These are phyloP conservation scores for Pelagia noctiluca DNA, from an alignment of 30 jellyfish, hydroid and myxozoan species.

Conservation along the genomic window DNA sequence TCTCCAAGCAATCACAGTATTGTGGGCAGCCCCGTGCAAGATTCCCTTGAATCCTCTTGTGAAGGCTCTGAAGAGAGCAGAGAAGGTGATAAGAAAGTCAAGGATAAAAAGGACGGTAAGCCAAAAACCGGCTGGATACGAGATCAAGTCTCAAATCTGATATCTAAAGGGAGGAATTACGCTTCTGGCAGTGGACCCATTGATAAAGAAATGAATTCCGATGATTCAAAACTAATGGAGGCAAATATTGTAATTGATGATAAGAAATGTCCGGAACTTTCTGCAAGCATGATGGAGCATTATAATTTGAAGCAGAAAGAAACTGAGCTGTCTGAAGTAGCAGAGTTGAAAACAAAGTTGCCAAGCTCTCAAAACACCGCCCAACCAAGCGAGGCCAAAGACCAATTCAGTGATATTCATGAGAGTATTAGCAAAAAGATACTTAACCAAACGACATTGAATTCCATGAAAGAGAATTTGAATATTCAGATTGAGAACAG, in stretches of 20 bases:
- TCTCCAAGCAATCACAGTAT: slow-evolving; percentile 39
- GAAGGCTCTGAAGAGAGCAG: slow-evolving; percentile 18
- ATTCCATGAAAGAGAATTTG: slow-evolving; percentile 9
- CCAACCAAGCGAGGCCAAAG: slow-evolving; percentile 22
- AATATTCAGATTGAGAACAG: slow-evolving; percentile 1
- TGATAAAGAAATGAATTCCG: slow-evolving; percentile 11
- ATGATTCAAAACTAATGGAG: not conserved
- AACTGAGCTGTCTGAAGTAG: slow-evolving; percentile 1
- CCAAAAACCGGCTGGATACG: slow-evolving; percentile 82
- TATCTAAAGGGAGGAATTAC: slow-evolving; percentile 65
- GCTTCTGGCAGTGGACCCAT: slow-evolving; percentile 38
- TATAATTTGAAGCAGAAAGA: slow-evolving; percentile 54
- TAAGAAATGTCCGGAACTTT: not conserved
- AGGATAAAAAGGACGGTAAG: slow-evolving; percentile 26
- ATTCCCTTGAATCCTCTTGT: too few species aligned
- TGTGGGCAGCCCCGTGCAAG: too few species aligned
- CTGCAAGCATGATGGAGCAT: slow-evolving; percentile 65
- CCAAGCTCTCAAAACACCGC: not conserved
- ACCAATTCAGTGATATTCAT: slow-evolving; percentile 51
- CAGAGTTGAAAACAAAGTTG: slow-evolving; percentile 11
- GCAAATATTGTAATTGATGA: not conserved
- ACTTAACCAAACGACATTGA: slow-evolving; percentile 21
- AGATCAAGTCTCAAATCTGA: slow-evolving; percentile 84
- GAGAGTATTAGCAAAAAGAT: slow-evolving; percentile 44
- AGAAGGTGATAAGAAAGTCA: slow-evolving; percentile 35